Evolutionary conservation across 2,888 invertebrate genomes (phyloP).

Genomic region (Rapana venosa): DNA sequence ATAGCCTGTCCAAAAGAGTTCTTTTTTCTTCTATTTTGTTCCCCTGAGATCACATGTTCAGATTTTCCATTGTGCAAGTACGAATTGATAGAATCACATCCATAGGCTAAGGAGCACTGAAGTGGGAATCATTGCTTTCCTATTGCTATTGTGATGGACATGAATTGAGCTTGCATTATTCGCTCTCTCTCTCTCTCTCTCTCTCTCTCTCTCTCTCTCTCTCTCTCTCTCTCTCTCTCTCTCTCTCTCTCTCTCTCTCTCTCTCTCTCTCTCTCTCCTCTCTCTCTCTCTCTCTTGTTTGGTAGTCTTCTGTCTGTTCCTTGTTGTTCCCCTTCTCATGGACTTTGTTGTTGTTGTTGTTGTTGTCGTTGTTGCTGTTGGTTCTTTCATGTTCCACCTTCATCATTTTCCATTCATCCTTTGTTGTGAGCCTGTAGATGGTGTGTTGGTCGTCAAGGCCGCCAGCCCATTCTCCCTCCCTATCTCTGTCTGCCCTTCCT

Average conservation of each 20-base stretch:
- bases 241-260: not conserved
- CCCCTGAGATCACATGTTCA: not conserved
- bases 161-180: not conserved
- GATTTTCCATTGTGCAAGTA: no score
- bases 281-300: not conserved
- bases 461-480: not conserved
- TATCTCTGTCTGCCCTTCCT: not conserved
- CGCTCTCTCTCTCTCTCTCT: not conserved
- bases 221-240: not conserved
- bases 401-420: no score
- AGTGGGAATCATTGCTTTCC: no score
- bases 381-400: no score
- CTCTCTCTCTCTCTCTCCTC: conserved; percentile 5
- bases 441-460: no score
- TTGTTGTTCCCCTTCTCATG: not conserved
- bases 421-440: no score
- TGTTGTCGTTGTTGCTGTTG: no score
- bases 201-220: not conserved
- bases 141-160: no score
- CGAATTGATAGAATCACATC: no score
- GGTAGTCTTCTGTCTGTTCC: not conserved
- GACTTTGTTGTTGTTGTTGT: no score
- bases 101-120: no score
- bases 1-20: not conserved
- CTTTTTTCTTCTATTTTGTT: not conserved